Conservation (phyloP, 2,113 vertebrate species). For the Procapra przewalskii region DNA sequence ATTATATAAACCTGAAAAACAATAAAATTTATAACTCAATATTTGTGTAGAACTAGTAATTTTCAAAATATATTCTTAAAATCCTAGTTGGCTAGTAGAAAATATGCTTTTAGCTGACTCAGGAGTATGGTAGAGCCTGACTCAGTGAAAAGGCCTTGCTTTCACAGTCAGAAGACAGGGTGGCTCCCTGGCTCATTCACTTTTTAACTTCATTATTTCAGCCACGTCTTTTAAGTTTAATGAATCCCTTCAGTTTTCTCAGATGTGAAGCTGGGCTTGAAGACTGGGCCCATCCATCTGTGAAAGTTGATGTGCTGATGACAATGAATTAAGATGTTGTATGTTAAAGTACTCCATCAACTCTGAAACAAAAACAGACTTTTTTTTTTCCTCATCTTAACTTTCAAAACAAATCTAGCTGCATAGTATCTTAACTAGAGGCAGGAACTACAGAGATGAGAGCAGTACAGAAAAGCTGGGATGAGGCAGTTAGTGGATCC, state of each 20-base stretch:
- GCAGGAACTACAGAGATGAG: neutral
- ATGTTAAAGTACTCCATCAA: neutral
- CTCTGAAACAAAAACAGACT: neutral
- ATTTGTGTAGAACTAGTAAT: neutral
- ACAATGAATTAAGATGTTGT: neutral
- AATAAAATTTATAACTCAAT: neutral
- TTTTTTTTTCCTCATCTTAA: neutral
- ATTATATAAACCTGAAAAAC: neutral
- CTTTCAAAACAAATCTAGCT: neutral
- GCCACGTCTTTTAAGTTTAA: neutral
- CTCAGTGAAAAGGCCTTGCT: neutral
- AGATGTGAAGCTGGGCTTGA: neutral
- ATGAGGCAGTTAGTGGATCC: neutral
- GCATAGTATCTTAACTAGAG: neutral
- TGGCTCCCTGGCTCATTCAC: neutral
- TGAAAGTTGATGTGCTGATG: neutral
- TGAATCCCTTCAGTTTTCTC: neutral
- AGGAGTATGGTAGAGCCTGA: neutral
- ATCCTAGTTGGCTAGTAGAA: neutral
- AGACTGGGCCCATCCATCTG: neutral
- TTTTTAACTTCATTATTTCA: neutral
- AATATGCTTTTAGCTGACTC: neutral
- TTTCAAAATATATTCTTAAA: neutral
- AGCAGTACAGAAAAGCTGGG: neutral
- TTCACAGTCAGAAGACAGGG: neutral